phyloP scores from a whole-genome alignment of 2,888 invertebrate species.

The Tiphia femorata region DNA sequence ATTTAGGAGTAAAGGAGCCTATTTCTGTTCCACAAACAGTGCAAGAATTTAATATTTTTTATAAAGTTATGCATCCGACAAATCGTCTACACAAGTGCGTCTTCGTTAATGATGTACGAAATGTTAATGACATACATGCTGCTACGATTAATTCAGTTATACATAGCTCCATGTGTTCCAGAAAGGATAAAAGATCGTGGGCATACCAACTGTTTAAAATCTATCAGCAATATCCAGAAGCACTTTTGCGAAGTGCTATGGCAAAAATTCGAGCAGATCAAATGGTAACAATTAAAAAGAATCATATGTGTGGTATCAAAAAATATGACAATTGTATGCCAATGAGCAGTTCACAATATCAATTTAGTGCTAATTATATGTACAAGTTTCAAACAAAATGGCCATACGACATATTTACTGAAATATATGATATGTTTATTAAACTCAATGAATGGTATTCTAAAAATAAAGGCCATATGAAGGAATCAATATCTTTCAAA shows the following conservation, averaged over 20 bases:
- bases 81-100: constrained; percentile 53
- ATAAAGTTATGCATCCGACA: constrained; percentile 61
- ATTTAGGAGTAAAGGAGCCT: constrained; percentile 54
- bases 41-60: constrained; percentile 59
- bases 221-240: constrained; percentile 80
- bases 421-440: constrained; percentile 58
- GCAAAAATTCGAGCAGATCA: constrained; percentile 73
- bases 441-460: constrained; percentile 49
- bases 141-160: constrained; percentile 74
- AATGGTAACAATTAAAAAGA: constrained; percentile 73
- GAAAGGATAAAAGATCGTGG: constrained; percentile 75
- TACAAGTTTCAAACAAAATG: constrained; percentile 70
- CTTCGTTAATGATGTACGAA: constrained; percentile 65
- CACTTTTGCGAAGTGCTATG: constrained; percentile 74
- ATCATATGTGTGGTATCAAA: constrained; percentile 63
- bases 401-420: constrained; percentile 69
- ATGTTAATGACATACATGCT: constrained; percentile 70
- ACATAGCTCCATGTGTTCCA: constrained; percentile 77
- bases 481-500: background rate
- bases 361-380: constrained; percentile 64
- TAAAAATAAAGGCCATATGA: constrained; percentile 25
- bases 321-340: constrained; percentile 69
- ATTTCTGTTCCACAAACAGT: constrained; percentile 52
- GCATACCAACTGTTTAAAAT: constrained; percentile 78
- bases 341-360: constrained; percentile 71